Conservation (phyloP, 2,888 invertebrate genomes). For the Eupithecia subumbrata region DNA sequence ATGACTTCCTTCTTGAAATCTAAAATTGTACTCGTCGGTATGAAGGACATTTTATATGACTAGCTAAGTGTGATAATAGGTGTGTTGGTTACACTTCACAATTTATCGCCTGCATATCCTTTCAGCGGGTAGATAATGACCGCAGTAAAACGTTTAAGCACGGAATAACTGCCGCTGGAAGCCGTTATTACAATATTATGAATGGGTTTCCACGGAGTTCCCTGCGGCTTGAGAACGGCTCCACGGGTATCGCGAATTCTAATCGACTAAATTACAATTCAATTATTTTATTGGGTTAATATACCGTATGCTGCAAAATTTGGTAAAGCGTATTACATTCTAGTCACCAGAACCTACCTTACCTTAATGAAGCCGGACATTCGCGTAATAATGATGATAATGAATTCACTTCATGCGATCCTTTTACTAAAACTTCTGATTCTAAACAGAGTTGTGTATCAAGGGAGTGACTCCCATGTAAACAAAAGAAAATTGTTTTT, state of each 20-base stretch:
- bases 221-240: slow-evolving; percentile 32
- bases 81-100: slow-evolving; percentile 71
- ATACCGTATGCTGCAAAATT: neutral
- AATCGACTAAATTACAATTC: slow-evolving; percentile 37
- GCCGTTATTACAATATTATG: slow-evolving; percentile 84
- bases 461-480: slow-evolving; percentile 45
- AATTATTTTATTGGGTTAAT: slow-evolving; percentile 32
- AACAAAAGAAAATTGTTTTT: slow-evolving; percentile 64
- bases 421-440: neutral
- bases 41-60: slow-evolving; percentile 4
- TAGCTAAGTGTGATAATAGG: slow-evolving; percentile 45
- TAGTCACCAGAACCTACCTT: neutral
- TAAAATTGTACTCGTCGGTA: neutral
- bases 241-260: slow-evolving; percentile 32
- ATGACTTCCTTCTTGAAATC: neutral
- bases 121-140: slow-evolving; percentile 84
- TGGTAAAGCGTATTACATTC: neutral
- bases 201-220: slow-evolving; percentile 71
- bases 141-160: slow-evolving; percentile 84
- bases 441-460: neutral
- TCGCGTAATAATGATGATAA: neutral
- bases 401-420: neutral
- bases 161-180: slow-evolving; percentile 82
- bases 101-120: slow-evolving; percentile 84
- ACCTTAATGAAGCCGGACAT: neutral